Base-by-base conservation (phyloP, 2,113 vertebrate genomes). In the Apteryx mantelli region DNA sequence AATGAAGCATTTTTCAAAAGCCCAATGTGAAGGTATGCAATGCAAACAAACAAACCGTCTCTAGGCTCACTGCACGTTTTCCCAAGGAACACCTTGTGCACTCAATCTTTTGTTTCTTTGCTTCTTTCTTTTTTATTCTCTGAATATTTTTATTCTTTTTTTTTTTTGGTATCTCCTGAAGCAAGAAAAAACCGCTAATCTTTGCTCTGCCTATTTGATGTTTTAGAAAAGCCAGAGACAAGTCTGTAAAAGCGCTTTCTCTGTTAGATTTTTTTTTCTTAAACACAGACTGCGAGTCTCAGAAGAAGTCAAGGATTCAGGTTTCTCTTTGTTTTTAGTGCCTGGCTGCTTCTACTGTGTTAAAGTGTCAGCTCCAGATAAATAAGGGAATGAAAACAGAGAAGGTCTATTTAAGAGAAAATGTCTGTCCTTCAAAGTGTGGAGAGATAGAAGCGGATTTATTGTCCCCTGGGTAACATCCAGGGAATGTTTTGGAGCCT, bases 371-470 rank as follows among this genome's bases (percentile, higher is more conserved):
- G 93, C 75, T 92, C 63, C 76, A 92, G 86, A 91, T 96, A 97
- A 98, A 95, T 91, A 97, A 88, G 44, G 55, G 91, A 95, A 96
- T 73, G 89, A 96, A 97, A 97, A 95, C 82, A 97, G 82, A 96
- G 92, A 85, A 90, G 74, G 86, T 93, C 93, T 96, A 78, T 94
- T 95, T 92, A 93, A 95, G 83, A 95, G 88, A 95, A 97, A 93
- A 82, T 26, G 76, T 66, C 75, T 86, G 93, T 94, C 95, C 95
- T 96, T 96, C 95, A 92, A 89, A 89, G 92, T 73, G 70, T 89
- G 77, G 61, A 85, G 87, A 92, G 96, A 96, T 53, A 93, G 85
- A 87, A 96, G 46, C 58, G n/a, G 58, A 94, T 95, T 93, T 93
- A 88, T 95, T 25, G 22, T 90, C 88, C 92, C 79, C 76, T 83